Base-by-base conservation (phyloP, 2,113 vertebrate genomes). In the Microcebus tavaratra region DNA sequence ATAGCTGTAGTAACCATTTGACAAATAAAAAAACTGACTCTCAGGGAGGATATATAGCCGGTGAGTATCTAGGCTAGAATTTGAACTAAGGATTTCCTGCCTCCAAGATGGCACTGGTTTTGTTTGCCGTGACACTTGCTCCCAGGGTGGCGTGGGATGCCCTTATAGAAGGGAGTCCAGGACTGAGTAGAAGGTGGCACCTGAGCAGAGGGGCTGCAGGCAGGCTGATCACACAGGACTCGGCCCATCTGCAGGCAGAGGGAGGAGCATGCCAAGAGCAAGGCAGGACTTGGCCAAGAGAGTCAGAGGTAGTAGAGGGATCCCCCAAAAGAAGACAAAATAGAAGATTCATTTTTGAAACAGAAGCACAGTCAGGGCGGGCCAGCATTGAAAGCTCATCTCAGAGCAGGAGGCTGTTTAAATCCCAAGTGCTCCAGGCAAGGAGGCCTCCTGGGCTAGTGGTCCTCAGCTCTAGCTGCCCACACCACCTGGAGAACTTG, bases 211-310 rank as follows among this genome's bases (percentile, higher is more conserved):
- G 81, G 18, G 39, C 36, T 39, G 34, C 76, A 59, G 88, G 50
- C 34, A 45, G 61, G 15, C 2, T 27, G 5, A 15, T 36, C 42
- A 23, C 14, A n/a, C 6, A 5, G 45, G 76, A 65, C 3, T 10
- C 75, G 53, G 65, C 18, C 42, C 76, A 0, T 59, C 73, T 63
- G 21, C 53, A 31, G 13, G 21, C 1, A 0, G 42, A n/a, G 29
- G 3, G 0, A 42, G 9, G 25, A 27, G 12, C 1, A 4, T 34
- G 20, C 8, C 53, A 7, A 8, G 14, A 42, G 17, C 21, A 11
- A 91, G 36, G 42, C 45, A 68, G 14, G 31, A 42, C 21, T 50
- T 18, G 12, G 72, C 3, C 12, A 17, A 34, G 27, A 61, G 20
- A 75, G 10, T 70, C 36, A 18, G 29, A 68, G 8, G 45, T 15